Percentiles rank a stretch among this genome's conserved stretches.
Evolutionary conservation across 2,113 vertebrate genomes (phyloP).

Genomic region (Cercocebus atys): DNA sequence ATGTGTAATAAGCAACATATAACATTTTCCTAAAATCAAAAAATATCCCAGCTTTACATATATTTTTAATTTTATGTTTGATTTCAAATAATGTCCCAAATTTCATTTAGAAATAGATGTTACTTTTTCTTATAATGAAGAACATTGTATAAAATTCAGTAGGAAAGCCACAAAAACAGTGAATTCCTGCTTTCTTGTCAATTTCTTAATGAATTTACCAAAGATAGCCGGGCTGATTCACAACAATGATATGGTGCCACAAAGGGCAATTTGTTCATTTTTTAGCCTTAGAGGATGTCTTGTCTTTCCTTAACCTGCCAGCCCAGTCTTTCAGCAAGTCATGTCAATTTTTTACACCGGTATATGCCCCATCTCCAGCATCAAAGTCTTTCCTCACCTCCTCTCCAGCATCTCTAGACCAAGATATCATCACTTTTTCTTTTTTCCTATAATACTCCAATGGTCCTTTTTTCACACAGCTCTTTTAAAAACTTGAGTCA

Average conservation of each 20-base stretch:
- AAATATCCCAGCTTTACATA: background rate
- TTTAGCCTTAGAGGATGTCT: background rate
- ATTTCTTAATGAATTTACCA: background rate
- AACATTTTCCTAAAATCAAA: background rate
- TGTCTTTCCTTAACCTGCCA: background rate
- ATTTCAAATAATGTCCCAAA: background rate
- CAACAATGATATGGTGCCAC: accelerated
- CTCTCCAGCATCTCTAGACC: accelerated
- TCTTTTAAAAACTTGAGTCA: background rate
- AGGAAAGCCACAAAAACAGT: background rate
- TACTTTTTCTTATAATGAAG: background rate
- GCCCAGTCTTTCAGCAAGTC: background rate
- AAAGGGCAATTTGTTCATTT: background rate
- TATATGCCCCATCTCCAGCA: background rate
- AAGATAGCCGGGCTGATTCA: background rate
- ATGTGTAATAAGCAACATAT: background rate
- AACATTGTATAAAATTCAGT: background rate
- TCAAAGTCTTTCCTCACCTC: background rate
- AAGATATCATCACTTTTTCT: background rate
- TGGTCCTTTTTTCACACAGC: background rate
- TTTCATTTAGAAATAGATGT: background rate
- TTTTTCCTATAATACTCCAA: too few relatives aligned
- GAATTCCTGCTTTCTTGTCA: background rate
- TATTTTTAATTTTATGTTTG: background rate
- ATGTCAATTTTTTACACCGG: background rate